Base-by-base conservation (phyloP, 2,113 vertebrate genomes). In the Sterrhoptilus dennistouni region DNA sequence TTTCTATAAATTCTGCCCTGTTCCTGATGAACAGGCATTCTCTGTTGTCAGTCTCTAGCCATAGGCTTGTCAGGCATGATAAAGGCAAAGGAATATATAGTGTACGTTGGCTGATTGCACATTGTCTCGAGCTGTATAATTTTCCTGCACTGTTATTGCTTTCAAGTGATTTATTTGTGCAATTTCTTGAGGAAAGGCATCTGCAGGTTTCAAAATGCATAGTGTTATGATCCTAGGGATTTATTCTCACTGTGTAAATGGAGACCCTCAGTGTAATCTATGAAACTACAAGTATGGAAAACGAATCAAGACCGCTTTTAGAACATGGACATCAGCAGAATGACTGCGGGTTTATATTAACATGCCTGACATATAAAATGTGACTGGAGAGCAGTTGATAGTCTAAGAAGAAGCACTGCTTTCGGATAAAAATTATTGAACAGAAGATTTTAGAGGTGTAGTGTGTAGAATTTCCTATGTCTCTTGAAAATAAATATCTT, bases 121-220 rank as follows among this genome's bases (percentile, higher is more conserved):
- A 49, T 95, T 96, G 95, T 96, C 94, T 94, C 85, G 38, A 92
- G 85, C 87, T 71, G 79, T 83, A 80, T 68, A 72, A 83, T 94
- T 95, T 93, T 77, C 90, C 60, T 54, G 15, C 28, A 11, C 71
- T 83, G 54, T 88, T 97, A 91, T 86, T 92, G 90, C 79, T 95
- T 91, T 89, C 89, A 77, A 75, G 76, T 94, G 93, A 95, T 96
- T 94, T 96, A 96, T 96, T 93, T 93, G 64, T 81, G 71, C 85
- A 95, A 91, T 96, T 96, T 94, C 88, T 96, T 94, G 68, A 50
- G 60, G 47, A 59, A 90, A 96, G 71, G 91, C 42, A 63, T 77
- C 84, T 88, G 75, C 82, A 52, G 85, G 82, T 74, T 96, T 96
- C 79, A 90, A 70, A 94, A 96, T 71, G 83, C 71, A 17, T 24